phyloP scores from a whole-genome alignment of 2,888 invertebrate genomes.

The Shargacucullia verbasci region DNA sequence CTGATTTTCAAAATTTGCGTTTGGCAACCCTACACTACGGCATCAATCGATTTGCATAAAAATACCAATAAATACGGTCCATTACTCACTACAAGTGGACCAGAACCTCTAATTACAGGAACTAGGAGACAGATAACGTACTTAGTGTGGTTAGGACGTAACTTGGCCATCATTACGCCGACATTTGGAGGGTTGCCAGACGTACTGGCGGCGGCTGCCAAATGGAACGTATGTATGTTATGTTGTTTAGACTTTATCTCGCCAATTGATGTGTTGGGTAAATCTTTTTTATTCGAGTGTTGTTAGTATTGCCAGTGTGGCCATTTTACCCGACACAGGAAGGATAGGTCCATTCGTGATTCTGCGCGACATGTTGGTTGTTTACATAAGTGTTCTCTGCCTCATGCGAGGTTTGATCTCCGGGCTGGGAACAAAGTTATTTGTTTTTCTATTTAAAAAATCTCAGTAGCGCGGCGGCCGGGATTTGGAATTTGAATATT shows the following conservation, averaged over 20 bases:
- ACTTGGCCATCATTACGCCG: slow-evolving; percentile 47
- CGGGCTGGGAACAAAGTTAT: too few relatives aligned
- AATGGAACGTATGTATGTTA: slow-evolving; percentile 39
- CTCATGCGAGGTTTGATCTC: too few relatives aligned
- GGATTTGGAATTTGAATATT: too few relatives aligned
- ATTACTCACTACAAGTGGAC: slow-evolving; percentile 17
- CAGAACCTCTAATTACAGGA: slow-evolving; percentile 43
- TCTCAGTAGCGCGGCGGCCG: too few relatives aligned
- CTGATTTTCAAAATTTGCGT: too few relatives aligned
- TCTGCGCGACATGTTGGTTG: too few relatives aligned
- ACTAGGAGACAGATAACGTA: slow-evolving; percentile 37
- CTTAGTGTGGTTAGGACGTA: slow-evolving; percentile 32
- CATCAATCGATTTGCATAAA: slow-evolving; percentile 9
- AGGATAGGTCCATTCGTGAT: too few relatives aligned
- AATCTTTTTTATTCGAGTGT: slow-evolving; percentile 1
- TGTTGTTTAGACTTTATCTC: slow-evolving; percentile 37
- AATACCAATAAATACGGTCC: slow-evolving; percentile 11
- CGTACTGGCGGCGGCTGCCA: slow-evolving; percentile 33
- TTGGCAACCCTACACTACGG: too few relatives aligned
- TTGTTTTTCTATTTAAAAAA: too few relatives aligned
- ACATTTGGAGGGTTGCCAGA: slow-evolving; percentile 62
- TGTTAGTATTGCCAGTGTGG: background rate
- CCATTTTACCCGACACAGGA: background rate
- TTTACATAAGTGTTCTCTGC: too few relatives aligned
- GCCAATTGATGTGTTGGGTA: slow-evolving; percentile 26